A percentile compares a stretch with the other conserved stretches of the same genome.
Conservation (phyloP, 2,797 vertebrate genomes). For the Spatula clypeata region DNA sequence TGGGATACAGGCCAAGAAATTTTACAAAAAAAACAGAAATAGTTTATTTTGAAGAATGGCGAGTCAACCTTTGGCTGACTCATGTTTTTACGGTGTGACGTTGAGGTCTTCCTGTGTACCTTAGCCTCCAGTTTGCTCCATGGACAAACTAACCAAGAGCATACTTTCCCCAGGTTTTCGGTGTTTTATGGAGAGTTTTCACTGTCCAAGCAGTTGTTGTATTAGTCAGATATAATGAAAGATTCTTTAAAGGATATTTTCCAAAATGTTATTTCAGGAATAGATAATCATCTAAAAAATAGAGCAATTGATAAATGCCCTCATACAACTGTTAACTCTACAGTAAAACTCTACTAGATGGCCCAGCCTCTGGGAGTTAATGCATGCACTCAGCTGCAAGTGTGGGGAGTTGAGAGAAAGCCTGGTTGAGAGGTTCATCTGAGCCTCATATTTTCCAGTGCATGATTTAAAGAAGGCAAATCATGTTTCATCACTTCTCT, state of each 20-base stretch:
- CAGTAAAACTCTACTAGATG: not conserved
- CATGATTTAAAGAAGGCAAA: not conserved
- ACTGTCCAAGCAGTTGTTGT: not conserved
- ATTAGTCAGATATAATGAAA: not conserved
- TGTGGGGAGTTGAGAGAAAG: not conserved
- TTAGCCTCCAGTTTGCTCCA: not conserved
- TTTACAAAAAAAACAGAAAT: not conserved
- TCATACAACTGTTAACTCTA: rapidly evolving
- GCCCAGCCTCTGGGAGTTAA: not conserved
- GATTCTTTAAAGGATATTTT: not conserved
- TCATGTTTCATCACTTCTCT: not conserved
- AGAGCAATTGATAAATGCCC: not conserved
- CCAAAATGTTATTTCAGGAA: not conserved
- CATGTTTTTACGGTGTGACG: not conserved
- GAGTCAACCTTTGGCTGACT: not conserved
- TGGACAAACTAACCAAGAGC: not conserved
- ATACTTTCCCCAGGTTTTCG: not conserved
- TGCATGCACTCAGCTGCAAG: not conserved
- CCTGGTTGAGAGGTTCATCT: not conserved
- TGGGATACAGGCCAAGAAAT: not conserved
- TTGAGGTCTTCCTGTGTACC: not conserved
- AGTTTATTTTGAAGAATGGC: not conserved
- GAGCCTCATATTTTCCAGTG: not conserved
- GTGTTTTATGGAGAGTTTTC: not conserved
- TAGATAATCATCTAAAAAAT: not conserved